These are phyloP conservation scores for Zaprionus vittiger DNA, from an alignment of 1,140 invertebrate species.

Conservation along the genomic window DNA sequence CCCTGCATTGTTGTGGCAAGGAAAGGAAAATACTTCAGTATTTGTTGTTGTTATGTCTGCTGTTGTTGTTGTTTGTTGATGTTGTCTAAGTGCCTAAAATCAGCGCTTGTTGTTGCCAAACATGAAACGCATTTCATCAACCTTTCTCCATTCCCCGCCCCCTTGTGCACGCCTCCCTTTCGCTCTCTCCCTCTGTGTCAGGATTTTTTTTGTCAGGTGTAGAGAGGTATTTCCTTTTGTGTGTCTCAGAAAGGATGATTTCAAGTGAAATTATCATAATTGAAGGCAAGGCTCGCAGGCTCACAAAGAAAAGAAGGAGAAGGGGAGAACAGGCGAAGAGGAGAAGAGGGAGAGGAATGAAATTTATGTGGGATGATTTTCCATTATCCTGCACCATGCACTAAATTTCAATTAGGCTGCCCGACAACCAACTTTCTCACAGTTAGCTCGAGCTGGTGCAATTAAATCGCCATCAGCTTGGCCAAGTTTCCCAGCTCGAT, in stretches of 20 bases:
- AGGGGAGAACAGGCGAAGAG: slow-evolving; percentile 9
- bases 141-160: slow-evolving; percentile 24
- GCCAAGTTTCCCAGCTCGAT: slow-evolving; percentile 46
- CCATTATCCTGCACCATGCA: slow-evolving; percentile 27
- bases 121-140: slow-evolving; percentile 69
- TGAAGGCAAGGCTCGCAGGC: slow-evolving; percentile 34
- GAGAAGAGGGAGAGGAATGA: background rate
- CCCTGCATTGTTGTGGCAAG: slow-evolving; percentile 33
- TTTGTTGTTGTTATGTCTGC: slow-evolving; percentile 42
- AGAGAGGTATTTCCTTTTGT: slow-evolving; percentile 17
- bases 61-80: slow-evolving; percentile 60
- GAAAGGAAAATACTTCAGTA: slow-evolving; percentile 22
- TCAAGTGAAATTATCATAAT: slow-evolving; percentile 77
- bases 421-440: slow-evolving; percentile 52
- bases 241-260: slow-evolving; percentile 56
- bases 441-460: slow-evolving; percentile 26
- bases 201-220: slow-evolving; percentile 65
- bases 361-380: slow-evolving; percentile 34
- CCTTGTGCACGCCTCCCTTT: background rate
- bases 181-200: background rate
- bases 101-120: slow-evolving; percentile 77
- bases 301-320: slow-evolving; percentile 3
- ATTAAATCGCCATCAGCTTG: slow-evolving; percentile 74
- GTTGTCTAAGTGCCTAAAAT: slow-evolving; percentile 73
- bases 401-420: slow-evolving; percentile 57